These are phyloP conservation scores for Cosmopolites sordidus DNA, from an alignment of 2,888 invertebrate species.

Conservation along the genomic window DNA sequence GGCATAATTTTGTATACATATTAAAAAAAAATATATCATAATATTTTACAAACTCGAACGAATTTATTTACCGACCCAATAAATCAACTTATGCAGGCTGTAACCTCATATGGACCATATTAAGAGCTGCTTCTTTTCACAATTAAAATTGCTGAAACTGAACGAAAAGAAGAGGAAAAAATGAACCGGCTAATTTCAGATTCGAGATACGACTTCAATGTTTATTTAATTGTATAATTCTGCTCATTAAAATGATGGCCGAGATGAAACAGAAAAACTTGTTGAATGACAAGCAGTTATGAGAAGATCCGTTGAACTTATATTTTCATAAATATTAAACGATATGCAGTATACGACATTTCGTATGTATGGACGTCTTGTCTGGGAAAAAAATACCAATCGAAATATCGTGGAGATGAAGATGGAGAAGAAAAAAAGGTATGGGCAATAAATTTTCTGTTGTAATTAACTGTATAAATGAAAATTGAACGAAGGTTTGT, in stretches of 20 bases:
- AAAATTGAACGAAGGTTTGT: neutral
- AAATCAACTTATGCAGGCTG: neutral
- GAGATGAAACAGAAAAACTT: conserved; percentile 28
- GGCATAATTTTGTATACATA: too few species aligned
- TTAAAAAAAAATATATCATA: too few species aligned
- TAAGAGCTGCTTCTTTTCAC: conserved; percentile 5
- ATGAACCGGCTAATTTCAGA: conserved; percentile 29
- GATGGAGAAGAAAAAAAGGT: neutral
- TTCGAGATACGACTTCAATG: conserved; percentile 31
- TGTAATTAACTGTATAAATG: conserved; percentile 1
- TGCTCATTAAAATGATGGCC: conserved; percentile 34
- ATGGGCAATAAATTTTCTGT: neutral
- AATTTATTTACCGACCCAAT: too few species aligned
- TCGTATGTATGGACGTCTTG: conserved; percentile 10
- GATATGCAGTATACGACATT: conserved; percentile 13
- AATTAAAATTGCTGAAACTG: conserved; percentile 21
- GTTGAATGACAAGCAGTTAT: conserved; percentile 31
- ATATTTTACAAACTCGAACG: too few species aligned
- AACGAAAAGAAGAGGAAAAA: conserved; percentile 19
- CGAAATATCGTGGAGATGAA: too few species aligned
- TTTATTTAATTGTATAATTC: conserved; percentile 38
- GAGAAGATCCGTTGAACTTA: conserved; percentile 30
- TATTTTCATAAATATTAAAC: conserved; percentile 33
- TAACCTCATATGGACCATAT: neutral
- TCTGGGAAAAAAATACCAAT: too few species aligned